Conservation (phyloP, 92 coral and sea anemone species). For the Epizoanthus rinbou region DNA sequence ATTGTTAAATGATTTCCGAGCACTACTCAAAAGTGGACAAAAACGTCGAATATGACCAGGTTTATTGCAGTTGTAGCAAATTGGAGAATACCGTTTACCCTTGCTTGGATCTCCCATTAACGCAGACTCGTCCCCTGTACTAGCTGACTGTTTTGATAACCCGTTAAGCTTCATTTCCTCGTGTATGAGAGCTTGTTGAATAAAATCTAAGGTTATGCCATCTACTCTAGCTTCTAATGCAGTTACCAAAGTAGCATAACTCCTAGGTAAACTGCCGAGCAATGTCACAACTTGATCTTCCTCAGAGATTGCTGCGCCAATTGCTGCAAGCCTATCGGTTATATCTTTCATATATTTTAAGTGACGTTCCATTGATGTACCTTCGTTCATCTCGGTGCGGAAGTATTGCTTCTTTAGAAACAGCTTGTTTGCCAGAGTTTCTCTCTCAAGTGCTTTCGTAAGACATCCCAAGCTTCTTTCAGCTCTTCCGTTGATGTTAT, state of each 20-base stretch:
- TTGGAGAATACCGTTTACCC: slow-evolving; percentile 24
- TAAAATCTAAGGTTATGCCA: slow-evolving; percentile 46
- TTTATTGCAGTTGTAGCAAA: slow-evolving; percentile 45
- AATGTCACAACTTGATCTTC: slow-evolving; percentile 52
- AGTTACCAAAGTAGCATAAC: slow-evolving; percentile 56
- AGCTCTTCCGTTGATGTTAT: slow-evolving; percentile 49
- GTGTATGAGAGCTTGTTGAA: slow-evolving; percentile 56
- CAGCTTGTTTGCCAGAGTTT: slow-evolving; percentile 51
- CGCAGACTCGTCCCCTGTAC: slow-evolving; percentile 38
- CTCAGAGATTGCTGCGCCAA: slow-evolving; percentile 53
- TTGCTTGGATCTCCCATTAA: slow-evolving; percentile 29
- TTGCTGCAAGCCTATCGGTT: slow-evolving; percentile 55
- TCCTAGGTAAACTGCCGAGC: slow-evolving; percentile 43
- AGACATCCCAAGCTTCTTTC: slow-evolving; percentile 40
- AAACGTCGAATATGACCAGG: slow-evolving; percentile 51
- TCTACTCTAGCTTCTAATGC: slow-evolving; percentile 53
- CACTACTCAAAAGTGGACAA: slow-evolving; percentile 30
- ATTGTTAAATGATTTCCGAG: not conserved
- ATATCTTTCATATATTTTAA: slow-evolving; percentile 48
- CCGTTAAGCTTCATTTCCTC: slow-evolving; percentile 49
- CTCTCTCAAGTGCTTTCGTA: slow-evolving; percentile 40
- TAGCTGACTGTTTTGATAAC: slow-evolving; percentile 4
- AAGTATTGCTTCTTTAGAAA: slow-evolving; percentile 51
- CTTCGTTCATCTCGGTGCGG: slow-evolving; percentile 49
- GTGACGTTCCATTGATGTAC: slow-evolving; percentile 57